Evolutionary conservation across 1,140 invertebrate genomes (phyloP).

Genomic region (Nilaparvata lugens): DNA sequence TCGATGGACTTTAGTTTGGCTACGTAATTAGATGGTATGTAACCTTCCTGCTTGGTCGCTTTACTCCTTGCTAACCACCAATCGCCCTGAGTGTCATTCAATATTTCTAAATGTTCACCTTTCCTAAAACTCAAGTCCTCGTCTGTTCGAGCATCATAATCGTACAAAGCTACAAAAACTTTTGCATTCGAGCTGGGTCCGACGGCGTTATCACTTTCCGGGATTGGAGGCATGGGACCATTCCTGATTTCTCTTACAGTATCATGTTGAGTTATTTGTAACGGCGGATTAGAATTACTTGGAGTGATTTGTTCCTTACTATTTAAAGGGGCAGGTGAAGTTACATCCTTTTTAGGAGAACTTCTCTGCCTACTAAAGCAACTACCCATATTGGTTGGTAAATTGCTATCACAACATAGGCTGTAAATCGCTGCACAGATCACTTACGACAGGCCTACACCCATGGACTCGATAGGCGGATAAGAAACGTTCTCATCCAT

Average conservation of each 20-base stretch:
- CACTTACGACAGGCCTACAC: constrained; percentile 1
- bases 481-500: not conserved
- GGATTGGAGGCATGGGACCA: constrained; percentile 30
- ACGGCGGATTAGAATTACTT: constrained; percentile 20
- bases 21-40: constrained; percentile 99
- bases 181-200: constrained; percentile 40
- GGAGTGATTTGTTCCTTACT: constrained; percentile 24
- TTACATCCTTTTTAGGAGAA: constrained; percentile 26
- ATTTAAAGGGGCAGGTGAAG: constrained; percentile 14
- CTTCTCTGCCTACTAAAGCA: constrained; percentile 29
- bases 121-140: constrained; percentile 98
- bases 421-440: not conserved
- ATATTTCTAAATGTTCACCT: constrained; percentile 94
- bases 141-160: constrained; percentile 97
- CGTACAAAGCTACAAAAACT: constrained; percentile 95
- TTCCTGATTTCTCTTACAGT: constrained; percentile 21
- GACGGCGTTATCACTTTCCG: constrained; percentile 23
- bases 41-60: constrained; percentile 89
- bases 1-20: constrained; percentile 98
- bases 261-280: constrained; percentile 22
- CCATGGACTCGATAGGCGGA: not conserved
- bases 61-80: constrained; percentile 98
- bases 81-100: constrained; percentile 97
- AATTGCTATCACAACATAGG: constrained; percentile 3
- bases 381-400: constrained; percentile 26